Percentiles rank a stretch among this genome's conserved stretches.
Evolutionary conservation across 1,140 invertebrate genomes (phyloP).

Genomic region (Pseudomyrmex sp.): DNA sequence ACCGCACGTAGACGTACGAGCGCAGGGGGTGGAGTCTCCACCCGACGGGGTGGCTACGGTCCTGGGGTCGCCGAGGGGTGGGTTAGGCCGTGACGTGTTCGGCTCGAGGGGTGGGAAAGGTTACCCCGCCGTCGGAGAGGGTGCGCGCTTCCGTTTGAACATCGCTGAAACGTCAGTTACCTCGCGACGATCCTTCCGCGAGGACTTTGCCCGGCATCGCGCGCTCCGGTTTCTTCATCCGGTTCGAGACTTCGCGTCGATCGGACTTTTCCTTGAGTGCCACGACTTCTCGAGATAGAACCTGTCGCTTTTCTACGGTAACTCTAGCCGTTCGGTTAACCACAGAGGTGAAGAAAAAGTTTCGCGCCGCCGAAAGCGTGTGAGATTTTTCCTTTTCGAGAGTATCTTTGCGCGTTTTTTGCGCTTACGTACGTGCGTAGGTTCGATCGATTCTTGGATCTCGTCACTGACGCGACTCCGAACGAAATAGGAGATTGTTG

Average conservation of each 20-base stretch:
- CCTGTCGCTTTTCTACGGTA: background rate
- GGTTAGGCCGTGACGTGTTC: constrained; percentile 56
- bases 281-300: background rate
- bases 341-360: background rate
- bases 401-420: too few relatives aligned
- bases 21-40: constrained; percentile 67
- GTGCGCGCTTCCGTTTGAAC: constrained; percentile 79
- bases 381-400: background rate
- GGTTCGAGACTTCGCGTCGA: background rate
- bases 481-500: too few relatives aligned
- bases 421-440: too few relatives aligned
- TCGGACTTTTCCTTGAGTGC: background rate
- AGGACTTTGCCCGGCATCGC: constrained; percentile 70
- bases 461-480: too few relatives aligned
- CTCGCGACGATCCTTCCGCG: constrained; percentile 82
- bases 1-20: constrained; percentile 26
- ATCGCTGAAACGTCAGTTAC: constrained; percentile 80
- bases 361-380: background rate
- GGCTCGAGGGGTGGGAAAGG: constrained; percentile 58
- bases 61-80: constrained; percentile 67
- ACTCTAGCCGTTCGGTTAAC: constrained; percentile 6
- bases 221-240: background rate
- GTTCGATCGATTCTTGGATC: too few relatives aligned
- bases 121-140: constrained; percentile 65
- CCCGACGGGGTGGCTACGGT: constrained; percentile 64